phyloP scores from a whole-genome alignment of 2,888 invertebrate species.

The Augochlorella aurata region DNA sequence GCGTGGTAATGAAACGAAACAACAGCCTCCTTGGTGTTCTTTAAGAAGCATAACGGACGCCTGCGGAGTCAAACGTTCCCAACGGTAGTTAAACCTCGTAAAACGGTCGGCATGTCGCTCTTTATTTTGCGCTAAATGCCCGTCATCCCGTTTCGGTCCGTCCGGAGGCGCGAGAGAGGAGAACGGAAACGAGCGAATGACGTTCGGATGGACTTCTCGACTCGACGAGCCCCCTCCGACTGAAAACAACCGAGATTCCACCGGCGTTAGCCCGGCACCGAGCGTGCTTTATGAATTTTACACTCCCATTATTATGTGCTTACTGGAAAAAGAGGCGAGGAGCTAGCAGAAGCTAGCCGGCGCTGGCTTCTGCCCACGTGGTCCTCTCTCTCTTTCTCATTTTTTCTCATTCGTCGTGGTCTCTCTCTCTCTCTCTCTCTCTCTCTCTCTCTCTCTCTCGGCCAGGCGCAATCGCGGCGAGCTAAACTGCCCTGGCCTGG shows the following conservation, averaged over 20 bases:
- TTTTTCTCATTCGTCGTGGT: not conserved
- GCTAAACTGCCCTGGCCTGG: constrained; percentile 38
- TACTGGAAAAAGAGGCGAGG: constrained; percentile 53
- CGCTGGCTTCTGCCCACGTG: not conserved
- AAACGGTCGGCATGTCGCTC: constrained; percentile 52
- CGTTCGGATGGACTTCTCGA: not conserved
- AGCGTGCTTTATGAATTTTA: constrained; percentile 62
- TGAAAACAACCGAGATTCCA: constrained; percentile 36
- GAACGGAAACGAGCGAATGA: no score
- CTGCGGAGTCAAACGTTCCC: constrained; percentile 38
- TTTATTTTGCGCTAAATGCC: constrained; percentile 49
- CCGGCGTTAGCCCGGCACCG: constrained; percentile 14
- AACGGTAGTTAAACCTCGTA: constrained; percentile 51
- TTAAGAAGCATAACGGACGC: constrained; percentile 48
- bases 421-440: not conserved
- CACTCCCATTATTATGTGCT: constrained; percentile 61
- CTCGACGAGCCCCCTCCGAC: not conserved
- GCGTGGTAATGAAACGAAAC: constrained; percentile 52
- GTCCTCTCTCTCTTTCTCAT: not conserved
- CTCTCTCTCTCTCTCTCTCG: not conserved
- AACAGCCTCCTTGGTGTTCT: constrained; percentile 43
- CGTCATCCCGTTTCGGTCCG: constrained; percentile 29
- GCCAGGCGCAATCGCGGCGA: constrained; percentile 20
- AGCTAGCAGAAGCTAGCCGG: not conserved
- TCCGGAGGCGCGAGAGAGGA: constrained; percentile 43